phyloP scores from a whole-genome alignment of 2,888 invertebrate species.

The Diaprepes abbreviatus region DNA sequence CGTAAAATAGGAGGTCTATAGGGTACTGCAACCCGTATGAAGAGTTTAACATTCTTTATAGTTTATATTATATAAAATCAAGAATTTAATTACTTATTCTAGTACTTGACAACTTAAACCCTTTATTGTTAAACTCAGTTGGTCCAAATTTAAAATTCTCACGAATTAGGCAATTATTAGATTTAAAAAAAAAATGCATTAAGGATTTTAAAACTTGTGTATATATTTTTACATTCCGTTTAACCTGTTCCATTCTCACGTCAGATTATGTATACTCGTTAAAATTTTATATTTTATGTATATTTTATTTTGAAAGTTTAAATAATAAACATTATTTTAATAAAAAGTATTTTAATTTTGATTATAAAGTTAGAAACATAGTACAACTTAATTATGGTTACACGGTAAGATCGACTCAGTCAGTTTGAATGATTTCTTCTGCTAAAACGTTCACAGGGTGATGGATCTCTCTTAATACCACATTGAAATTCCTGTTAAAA shows the following conservation, averaged over 20 bases:
- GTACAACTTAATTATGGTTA: not conserved
- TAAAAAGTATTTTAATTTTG: not conserved
- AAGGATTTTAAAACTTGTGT: not conserved
- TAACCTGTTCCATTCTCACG: slow-evolving; percentile 12
- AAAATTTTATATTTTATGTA: slow-evolving; percentile 18
- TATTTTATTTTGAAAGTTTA: slow-evolving; percentile 22
- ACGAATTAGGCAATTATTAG: too few species aligned
- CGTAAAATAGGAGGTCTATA: too few species aligned
- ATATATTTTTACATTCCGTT: not conserved
- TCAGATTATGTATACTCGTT: not conserved
- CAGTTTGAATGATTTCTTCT: slow-evolving; percentile 14
- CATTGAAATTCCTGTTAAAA: slow-evolving; percentile 14
- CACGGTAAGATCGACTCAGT: not conserved
- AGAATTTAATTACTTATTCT: too few species aligned
- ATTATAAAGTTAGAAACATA: too few species aligned
- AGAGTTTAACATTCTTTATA: too few species aligned
- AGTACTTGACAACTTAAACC: too few species aligned
- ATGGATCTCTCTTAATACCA: too few species aligned
- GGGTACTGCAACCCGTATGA: too few species aligned
- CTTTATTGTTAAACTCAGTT: too few species aligned
- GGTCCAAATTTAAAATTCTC: too few species aligned
- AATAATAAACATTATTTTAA: slow-evolving; percentile 22
- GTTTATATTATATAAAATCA: too few species aligned
- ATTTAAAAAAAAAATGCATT: too few species aligned
- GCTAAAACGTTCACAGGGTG: slow-evolving; percentile 35